Percentiles rank a stretch among this genome's conserved stretches.
Conservation (phyloP, 2,888 invertebrate genomes). For the Caenorhabditis angaria region DNA sequence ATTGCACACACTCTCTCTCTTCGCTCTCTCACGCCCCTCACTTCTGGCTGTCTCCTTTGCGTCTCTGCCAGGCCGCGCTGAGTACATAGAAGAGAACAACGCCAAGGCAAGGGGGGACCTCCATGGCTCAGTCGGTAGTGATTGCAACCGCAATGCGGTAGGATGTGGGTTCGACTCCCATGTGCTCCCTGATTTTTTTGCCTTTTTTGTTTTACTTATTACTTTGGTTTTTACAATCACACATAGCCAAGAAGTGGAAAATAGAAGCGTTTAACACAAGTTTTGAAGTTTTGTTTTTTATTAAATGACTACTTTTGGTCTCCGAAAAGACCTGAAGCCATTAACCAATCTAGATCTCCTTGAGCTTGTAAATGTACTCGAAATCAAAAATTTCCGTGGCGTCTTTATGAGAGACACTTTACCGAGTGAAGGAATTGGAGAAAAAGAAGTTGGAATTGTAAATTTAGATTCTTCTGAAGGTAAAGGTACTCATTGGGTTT, state of each 20-base stretch:
- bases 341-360: conserved; percentile 30
- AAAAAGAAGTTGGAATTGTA: conserved; percentile 31
- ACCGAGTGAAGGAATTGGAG: conserved; percentile 14
- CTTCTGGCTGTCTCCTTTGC: conserved; percentile 20
- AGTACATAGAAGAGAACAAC: conserved; percentile 26
- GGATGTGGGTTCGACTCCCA: conserved; percentile 30
- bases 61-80: conserved; percentile 34
- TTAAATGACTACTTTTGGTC: too few species aligned
- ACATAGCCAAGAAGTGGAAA: conserved; percentile 39
- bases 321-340: conserved; percentile 6
- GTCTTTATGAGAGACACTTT: conserved; percentile 40
- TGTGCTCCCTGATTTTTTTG: conserved; percentile 25
- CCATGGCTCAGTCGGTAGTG: conserved; percentile 35
- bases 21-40: conserved; percentile 20
- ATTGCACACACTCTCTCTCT: conserved; percentile 19
- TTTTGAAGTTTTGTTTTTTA: too few species aligned
- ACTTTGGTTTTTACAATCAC: conserved; percentile 41
- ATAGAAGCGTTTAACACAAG: conserved; percentile 29
- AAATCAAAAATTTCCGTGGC: conserved; percentile 34
- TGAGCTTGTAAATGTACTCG: conserved; percentile 18
- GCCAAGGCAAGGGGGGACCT: conserved; percentile 13
- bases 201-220: conserved; percentile 39
- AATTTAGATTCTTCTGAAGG: conserved; percentile 23
- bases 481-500: conserved; percentile 31
- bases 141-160: too few species aligned